phyloP scores from a whole-genome alignment of 2,113 vertebrate genomes.

The Abramis brama region DNA sequence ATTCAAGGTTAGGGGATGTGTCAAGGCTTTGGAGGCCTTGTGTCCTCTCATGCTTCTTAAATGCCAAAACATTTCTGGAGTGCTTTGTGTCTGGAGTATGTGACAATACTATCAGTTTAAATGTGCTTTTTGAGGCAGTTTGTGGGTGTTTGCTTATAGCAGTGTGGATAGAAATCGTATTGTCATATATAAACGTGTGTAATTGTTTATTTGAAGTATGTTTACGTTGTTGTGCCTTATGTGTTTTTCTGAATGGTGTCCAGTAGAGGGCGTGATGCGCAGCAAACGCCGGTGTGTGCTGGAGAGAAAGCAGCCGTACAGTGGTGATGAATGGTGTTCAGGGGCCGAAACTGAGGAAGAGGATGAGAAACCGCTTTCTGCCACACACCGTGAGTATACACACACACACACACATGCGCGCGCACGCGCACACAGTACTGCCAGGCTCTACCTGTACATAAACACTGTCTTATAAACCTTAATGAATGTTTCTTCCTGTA shows the following conservation, averaged over 20 bases:
- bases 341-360: constrained; percentile 95
- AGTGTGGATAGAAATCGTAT: background rate
- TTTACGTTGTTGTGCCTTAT: constrained; percentile 24
- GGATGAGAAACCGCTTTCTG: constrained; percentile 85
- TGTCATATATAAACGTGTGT: background rate
- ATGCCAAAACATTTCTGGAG: constrained; percentile 27
- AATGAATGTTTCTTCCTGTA: constrained; percentile 6
- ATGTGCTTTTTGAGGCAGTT: background rate
- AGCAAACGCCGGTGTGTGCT: constrained; percentile 95
- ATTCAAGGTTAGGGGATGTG: constrained; percentile 46
- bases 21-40: background rate
- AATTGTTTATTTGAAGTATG: constrained; percentile 5
- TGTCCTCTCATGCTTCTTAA: background rate
- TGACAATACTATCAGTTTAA: background rate
- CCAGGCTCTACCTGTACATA: background rate
- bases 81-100: background rate
- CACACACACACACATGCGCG: background rate
- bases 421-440: background rate
- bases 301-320: constrained; percentile 96
- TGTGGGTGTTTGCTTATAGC: background rate
- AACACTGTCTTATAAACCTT: background rate
- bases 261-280: constrained; percentile 84
- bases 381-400: constrained; percentile 85
- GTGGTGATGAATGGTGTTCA: constrained; percentile 98
- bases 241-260: constrained; percentile 44